Evolutionary conservation across 2,797 vertebrate species (phyloP).

Genomic region (Anniella stebbinsi): DNA sequence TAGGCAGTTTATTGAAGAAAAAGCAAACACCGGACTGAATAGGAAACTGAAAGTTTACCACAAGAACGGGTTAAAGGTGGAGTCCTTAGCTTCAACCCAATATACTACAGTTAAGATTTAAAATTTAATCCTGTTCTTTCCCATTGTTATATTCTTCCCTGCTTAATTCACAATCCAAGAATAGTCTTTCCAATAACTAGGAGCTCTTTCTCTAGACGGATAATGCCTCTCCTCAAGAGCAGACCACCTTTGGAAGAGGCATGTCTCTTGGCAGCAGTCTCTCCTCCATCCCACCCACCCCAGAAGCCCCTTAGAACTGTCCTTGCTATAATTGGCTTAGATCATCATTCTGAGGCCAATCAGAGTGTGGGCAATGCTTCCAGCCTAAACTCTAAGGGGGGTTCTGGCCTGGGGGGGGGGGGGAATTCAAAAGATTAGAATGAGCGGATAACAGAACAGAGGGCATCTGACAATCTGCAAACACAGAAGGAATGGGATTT

Average conservation of each 20-base stretch:
- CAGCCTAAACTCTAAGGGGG: neutral
- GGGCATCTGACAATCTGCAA: no score
- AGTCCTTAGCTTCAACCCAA: neutral
- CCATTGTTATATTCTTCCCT: neutral
- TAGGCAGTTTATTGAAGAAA: neutral
- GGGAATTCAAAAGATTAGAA: no score
- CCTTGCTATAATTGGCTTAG: neutral
- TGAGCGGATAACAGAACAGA: no score
- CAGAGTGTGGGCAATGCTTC: neutral
- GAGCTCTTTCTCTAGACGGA: neutral
- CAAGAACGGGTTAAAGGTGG: neutral
- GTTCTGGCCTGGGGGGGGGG: no score
- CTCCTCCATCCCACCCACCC: neutral
- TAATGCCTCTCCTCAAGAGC: no score
- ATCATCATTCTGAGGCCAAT: neutral
- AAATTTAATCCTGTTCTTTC: neutral
- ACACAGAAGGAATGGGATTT: no score
- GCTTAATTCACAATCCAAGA: neutral
- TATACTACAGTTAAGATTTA: neutral
- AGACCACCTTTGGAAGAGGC: no score
- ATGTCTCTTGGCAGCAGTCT: neutral
- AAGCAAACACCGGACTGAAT: no score
- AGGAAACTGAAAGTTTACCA: neutral
- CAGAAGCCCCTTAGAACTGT: neutral
- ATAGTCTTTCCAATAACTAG: neutral